Percentiles rank a stretch among this genome's conserved stretches.
Conservation (phyloP, 1,140 invertebrate species). For the Lordiphosa stackelbergi region DNA sequence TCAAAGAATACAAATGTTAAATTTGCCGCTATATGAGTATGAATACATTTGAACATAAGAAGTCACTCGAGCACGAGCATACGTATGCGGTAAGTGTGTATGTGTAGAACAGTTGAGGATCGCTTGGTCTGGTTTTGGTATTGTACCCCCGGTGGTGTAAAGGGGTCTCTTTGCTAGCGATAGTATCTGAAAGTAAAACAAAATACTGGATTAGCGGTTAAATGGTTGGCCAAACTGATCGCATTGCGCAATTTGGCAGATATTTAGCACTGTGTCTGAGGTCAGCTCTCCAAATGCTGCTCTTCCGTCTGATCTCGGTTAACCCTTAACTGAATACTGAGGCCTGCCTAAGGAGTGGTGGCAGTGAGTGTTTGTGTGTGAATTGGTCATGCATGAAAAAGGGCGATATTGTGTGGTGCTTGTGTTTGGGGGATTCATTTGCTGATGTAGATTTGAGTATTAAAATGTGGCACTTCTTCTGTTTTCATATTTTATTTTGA, state of each 20-base stretch:
- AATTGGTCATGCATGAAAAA: too few species aligned
- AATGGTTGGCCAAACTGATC: conserved; percentile 1
- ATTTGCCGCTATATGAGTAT: conserved; percentile 6
- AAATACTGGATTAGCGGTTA: conserved; percentile 29
- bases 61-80: not conserved
- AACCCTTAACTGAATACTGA: not conserved
- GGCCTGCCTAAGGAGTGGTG: conserved; percentile 4
- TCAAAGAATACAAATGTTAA: not conserved
- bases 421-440: conserved; percentile 2
- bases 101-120: conserved; percentile 8
- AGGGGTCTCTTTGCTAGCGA: conserved; percentile 36
- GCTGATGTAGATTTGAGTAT: conserved; percentile 2
- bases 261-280: conserved; percentile 25
- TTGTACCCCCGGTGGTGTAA: not conserved
- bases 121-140: conserved; percentile 2
- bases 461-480: conserved; percentile 9
- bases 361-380: not conserved
- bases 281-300: conserved; percentile 10
- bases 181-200: conserved; percentile 59
- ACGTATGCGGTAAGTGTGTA: not conserved
- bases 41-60: conserved; percentile 3
- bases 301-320: conserved; percentile 1
- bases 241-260: not conserved
- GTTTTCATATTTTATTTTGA: conserved; percentile 46
- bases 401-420: not conserved